Evolutionary conservation across 2,888 invertebrate species (phyloP).

Genomic region (Oxyteleia sp.): DNA sequence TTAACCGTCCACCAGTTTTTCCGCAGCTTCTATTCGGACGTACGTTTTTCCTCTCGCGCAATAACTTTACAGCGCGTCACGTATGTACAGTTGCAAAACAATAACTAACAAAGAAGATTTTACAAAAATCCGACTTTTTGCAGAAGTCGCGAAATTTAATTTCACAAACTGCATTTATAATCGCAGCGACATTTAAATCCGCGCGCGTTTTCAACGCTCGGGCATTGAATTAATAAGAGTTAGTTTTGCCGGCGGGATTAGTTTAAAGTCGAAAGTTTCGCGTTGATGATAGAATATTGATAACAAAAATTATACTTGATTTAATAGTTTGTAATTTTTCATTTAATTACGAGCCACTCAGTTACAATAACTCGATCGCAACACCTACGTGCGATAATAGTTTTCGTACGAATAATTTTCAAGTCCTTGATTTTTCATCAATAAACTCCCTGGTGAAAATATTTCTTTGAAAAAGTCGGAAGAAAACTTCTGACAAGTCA

Average conservation of each 20-base stretch:
- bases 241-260: constrained; percentile 20
- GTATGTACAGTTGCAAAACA: neutral
- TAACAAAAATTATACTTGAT: constrained; percentile 2
- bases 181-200: constrained; percentile 20
- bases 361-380: neutral
- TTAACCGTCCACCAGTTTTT: no score
- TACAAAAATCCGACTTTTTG: constrained; percentile 6
- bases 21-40: no score
- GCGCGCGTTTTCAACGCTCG: constrained; percentile 9
- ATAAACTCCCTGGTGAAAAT: no score
- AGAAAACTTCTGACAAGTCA: no score
- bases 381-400: no score
- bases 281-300: constrained; percentile 13
- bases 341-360: neutral
- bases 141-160: constrained; percentile 10
- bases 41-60: neutral
- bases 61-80: neutral
- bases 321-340: neutral
- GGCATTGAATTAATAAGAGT: constrained; percentile 27
- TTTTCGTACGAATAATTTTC: no score
- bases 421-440: no score
- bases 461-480: no score
- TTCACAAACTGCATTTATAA: constrained; percentile 24
- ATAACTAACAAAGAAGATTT: constrained; percentile 11
- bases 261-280: constrained; percentile 20